phyloP scores from a whole-genome alignment of 2,888 invertebrate genomes.

The Neoaliturus tenellus region DNA sequence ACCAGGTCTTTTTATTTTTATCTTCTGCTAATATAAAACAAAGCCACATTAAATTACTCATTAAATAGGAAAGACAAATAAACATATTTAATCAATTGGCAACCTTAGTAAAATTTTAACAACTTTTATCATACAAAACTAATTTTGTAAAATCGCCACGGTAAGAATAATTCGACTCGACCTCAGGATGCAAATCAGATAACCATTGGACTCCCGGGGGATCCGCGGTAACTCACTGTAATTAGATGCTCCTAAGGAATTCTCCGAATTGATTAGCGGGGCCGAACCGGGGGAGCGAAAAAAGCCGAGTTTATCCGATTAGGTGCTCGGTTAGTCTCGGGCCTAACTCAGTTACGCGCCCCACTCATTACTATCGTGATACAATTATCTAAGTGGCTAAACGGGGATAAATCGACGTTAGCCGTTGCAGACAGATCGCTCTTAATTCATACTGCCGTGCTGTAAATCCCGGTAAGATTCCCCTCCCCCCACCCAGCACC shows the following conservation, averaged over 20 bases:
- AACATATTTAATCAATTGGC: too few relatives aligned
- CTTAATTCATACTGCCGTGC: conserved; percentile 22
- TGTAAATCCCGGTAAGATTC: conserved; percentile 49
- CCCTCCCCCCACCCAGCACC: too few relatives aligned
- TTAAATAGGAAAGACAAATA: too few relatives aligned
- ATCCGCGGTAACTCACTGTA: conserved; percentile 29
- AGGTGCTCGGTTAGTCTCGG: conserved; percentile 47
- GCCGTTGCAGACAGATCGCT: conserved; percentile 37
- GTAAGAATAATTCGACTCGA: too few relatives aligned
- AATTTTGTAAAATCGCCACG: too few relatives aligned
- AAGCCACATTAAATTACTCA: too few relatives aligned
- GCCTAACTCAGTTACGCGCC: conserved; percentile 37
- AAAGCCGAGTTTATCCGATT: conserved; percentile 49
- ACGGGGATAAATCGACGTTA: conserved; percentile 45
- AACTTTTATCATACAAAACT: too few relatives aligned
- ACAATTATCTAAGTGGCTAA: conserved; percentile 49
- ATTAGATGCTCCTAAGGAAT: conserved; percentile 49
- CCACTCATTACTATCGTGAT: conserved; percentile 41
- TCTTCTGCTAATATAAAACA: too few relatives aligned
- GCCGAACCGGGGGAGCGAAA: conserved; percentile 32
- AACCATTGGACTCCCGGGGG: not conserved
- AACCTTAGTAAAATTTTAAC: too few relatives aligned
- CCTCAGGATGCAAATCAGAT: conserved; percentile 3
- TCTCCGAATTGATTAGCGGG: conserved; percentile 39
- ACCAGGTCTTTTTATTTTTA: too few relatives aligned